Evolutionary conservation across 2,797 vertebrate genomes (phyloP).

Genomic region (Percopsis omiscomaycus): DNA sequence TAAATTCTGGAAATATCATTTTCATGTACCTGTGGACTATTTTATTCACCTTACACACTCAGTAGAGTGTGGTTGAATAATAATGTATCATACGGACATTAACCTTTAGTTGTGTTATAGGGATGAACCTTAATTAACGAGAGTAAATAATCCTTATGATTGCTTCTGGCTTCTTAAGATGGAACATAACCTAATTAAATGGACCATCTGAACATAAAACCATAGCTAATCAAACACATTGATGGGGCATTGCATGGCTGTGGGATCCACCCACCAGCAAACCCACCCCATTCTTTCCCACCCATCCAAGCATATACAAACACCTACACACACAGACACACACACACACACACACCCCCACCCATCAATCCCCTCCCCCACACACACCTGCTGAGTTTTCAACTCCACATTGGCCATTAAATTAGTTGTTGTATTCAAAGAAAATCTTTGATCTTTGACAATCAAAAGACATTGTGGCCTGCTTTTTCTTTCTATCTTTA

Average conservation of each 20-base stretch:
- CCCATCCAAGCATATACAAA: slow-evolving; percentile 24
- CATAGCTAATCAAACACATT: slow-evolving; percentile 76
- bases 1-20: slow-evolving; percentile 55
- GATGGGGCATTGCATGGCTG: slow-evolving; percentile 53
- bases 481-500: too few species aligned
- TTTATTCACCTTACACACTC: slow-evolving; percentile 23
- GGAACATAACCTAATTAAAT: slow-evolving; percentile 79
- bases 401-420: too few species aligned
- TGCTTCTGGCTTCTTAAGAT: slow-evolving; percentile 76
- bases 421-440: too few species aligned
- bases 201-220: slow-evolving; percentile 79
- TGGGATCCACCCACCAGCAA: slow-evolving; percentile 34
- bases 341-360: slow-evolving; percentile 14
- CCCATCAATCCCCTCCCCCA: slow-evolving; percentile 17
- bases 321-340: slow-evolving; percentile 31
- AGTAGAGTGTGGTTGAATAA: slow-evolving; percentile 61
- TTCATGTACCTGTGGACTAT: slow-evolving; percentile 35
- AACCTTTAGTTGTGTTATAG: slow-evolving; percentile 79
- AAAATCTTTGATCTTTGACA: too few species aligned
- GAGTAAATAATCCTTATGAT: slow-evolving; percentile 85
- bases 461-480: too few species aligned
- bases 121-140: slow-evolving; percentile 80
- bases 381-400: not conserved
- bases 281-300: not conserved
- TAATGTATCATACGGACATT: slow-evolving; percentile 75